These are phyloP conservation scores for Heliconius sara DNA, from an alignment of 2,888 invertebrate genomes.

Conservation along the genomic window DNA sequence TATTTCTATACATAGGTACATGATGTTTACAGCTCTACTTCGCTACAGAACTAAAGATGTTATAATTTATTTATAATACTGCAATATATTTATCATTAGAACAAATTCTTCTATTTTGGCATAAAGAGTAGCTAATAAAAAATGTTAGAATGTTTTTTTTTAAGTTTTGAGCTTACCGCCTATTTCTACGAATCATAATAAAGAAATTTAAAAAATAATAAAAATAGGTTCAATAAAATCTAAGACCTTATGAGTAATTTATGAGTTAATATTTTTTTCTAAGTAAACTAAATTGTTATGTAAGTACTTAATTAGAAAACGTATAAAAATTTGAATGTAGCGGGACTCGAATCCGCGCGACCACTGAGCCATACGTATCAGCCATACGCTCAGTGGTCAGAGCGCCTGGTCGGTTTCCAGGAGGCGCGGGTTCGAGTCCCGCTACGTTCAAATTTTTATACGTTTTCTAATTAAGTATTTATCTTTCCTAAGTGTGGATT, in stretches of 20 bases:
- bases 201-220: neutral
- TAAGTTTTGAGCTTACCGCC: neutral
- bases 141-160: neutral
- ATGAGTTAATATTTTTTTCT: neutral
- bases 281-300: neutral
- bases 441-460: no score
- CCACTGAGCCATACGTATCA: no score
- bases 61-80: neutral
- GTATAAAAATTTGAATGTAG: no score
- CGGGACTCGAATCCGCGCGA: no score
- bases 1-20: neutral
- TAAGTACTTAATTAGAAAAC: no score
- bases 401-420: no score
- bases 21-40: neutral
- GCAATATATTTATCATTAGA: neutral
- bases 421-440: no score
- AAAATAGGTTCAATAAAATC: neutral
- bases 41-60: neutral
- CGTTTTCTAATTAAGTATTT: no score
- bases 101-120: no score
- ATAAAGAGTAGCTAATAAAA: no score
- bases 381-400: no score
- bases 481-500: no score
- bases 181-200: neutral
- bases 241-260: neutral